phyloP scores from a whole-genome alignment of 2,888 invertebrate species.

The Melipona bicolor region DNA sequence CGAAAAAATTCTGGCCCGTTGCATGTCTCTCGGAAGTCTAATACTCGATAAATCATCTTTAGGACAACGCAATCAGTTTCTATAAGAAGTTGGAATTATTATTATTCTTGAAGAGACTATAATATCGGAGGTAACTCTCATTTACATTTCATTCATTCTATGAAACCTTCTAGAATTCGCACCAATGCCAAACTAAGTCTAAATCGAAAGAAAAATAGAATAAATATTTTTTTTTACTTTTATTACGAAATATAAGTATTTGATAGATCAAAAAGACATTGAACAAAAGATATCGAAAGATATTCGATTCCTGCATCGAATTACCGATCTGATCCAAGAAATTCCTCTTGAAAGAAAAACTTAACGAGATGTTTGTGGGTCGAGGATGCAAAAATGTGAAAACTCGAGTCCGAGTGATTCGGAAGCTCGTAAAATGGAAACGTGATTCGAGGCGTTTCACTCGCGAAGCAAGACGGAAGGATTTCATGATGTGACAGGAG shows the following conservation, averaged over 20 bases:
- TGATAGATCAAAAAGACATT: background rate
- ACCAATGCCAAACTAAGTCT: background rate
- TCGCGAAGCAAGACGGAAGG: constrained; percentile 44
- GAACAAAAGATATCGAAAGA: background rate
- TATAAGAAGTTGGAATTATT: no score
- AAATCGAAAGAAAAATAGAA: background rate
- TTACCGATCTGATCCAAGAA: background rate
- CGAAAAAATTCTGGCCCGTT: constrained; percentile 55
- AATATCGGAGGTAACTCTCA: background rate
- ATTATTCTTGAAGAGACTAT: no score
- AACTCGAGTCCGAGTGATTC: constrained; percentile 56
- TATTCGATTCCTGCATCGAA: constrained; percentile 9
- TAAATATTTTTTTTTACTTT: no score
- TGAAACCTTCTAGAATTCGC: background rate
- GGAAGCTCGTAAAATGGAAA: constrained; percentile 72
- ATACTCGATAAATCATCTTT: background rate
- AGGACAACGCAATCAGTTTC: background rate
- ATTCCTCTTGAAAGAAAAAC: constrained; percentile 24
- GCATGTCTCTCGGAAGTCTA: constrained; percentile 34
- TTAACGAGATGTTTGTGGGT: constrained; percentile 59
- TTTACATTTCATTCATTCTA: background rate
- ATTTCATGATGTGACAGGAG: constrained; percentile 45
- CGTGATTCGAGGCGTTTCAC: constrained; percentile 63
- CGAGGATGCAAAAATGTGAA: constrained; percentile 58
- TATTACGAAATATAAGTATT: background rate